These are phyloP conservation scores for Caenorhabditis sp. DNA, from an alignment of 2,888 invertebrate genomes.

Conservation along the genomic window DNA sequence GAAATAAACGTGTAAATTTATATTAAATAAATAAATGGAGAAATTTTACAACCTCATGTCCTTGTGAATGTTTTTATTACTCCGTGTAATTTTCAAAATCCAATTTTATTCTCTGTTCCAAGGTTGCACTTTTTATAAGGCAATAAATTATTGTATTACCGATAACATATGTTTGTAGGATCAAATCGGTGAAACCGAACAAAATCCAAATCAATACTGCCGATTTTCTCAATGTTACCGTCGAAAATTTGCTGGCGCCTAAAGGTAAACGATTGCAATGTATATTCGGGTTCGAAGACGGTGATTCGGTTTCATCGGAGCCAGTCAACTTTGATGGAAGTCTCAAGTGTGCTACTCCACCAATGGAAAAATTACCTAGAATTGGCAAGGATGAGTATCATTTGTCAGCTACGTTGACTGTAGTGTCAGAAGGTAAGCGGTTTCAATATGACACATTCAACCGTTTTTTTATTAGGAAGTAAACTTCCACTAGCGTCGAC, in stretches of 20 bases:
- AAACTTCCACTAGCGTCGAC: slow-evolving; percentile 91
- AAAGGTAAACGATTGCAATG: slow-evolving; percentile 44
- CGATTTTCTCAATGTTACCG: slow-evolving; percentile 79
- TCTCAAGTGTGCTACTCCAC: slow-evolving; percentile 81
- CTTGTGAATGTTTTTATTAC: too few species aligned
- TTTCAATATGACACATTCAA: neutral
- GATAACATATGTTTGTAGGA: slow-evolving; percentile 40
- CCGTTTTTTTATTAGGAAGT: slow-evolving; percentile 74
- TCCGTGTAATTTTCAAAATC: too few species aligned
- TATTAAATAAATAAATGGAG: too few species aligned
- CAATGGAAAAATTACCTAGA: slow-evolving; percentile 88
- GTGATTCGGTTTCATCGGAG: slow-evolving; percentile 41
- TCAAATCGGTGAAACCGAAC: slow-evolving; percentile 60
- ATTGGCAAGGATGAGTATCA: slow-evolving; percentile 80
- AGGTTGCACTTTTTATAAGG: neutral
- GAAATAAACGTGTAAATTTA: neutral
- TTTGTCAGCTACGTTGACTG: slow-evolving; percentile 39
- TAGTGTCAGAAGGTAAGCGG: slow-evolving; percentile 44
- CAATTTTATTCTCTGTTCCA: neutral
- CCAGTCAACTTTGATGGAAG: slow-evolving; percentile 42
- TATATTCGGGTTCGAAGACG: slow-evolving; percentile 38
- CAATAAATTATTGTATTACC: too few species aligned
- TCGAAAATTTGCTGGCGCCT: slow-evolving; percentile 81
- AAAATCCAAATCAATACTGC: slow-evolving; percentile 66
- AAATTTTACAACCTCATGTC: too few species aligned